Evolutionary conservation across 2,888 invertebrate species (phyloP), one percentile per base, ranked within the genome.

Genomic region (Agrenia bidenticulata): DNA sequence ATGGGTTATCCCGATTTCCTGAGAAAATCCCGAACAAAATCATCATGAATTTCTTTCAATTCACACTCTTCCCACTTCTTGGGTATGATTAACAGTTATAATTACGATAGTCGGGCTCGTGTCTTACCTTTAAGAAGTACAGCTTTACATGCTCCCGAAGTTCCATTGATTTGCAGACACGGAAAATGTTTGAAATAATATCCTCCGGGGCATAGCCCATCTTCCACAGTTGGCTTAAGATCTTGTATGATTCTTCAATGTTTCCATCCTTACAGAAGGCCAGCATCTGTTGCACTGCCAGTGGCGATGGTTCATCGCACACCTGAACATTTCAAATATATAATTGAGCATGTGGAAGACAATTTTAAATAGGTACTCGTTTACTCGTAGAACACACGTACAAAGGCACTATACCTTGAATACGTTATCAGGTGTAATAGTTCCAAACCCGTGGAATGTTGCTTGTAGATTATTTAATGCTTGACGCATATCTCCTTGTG

Each of bases 401-500:
- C n/a, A n/a, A n/a, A n/a, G n/a, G n/a, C 45, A 45, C 5, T 11
- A 32, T 15, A 85, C 85, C 85, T 95, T 96, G 80, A 97, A 98
- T 21, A 99, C 99, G 83, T 96, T 93, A 74, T 90, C 89, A 57
- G 91, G 88, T 73, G 88, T 92, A n/a, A 99, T 89, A 77, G 89
- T 87, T 1, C 88, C 89, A 81, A 94, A 97, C 9, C 94, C 94
- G 79, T 95, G 94, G 57, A 88, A 89, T 0, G 94, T 94, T 0
- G 94, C 93, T 81, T 99, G 98, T 61, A 99, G 82, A 83, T 99
- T 99, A 82, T 99, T 99, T 53, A 99, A 83, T 0, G 91, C 98
- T 78, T 99, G 94, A 77, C 99, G 85, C 91, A 99, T 91, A 81
- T 99, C 99, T 0, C 99, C 99, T 82, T 99, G 97, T 0, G 99